These are phyloP conservation scores for Dipodomys ordii DNA, from an alignment of 2,113 vertebrate genomes.

Conservation along the genomic window DNA sequence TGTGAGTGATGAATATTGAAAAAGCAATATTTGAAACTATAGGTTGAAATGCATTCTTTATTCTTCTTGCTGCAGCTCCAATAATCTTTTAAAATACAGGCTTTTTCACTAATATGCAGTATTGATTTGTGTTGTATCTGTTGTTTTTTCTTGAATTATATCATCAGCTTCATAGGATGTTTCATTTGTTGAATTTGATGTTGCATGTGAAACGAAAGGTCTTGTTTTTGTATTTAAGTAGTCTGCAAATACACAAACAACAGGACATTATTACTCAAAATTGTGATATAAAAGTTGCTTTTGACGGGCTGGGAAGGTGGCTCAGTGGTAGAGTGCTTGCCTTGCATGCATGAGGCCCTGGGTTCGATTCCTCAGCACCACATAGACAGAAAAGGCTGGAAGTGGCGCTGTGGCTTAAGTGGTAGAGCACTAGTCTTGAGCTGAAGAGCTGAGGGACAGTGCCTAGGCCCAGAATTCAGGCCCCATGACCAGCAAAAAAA, in stretches of 20 bases:
- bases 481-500: not conserved
- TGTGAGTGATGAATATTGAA: slow-evolving; percentile 20
- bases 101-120: slow-evolving; percentile 45
- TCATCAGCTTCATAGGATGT: slow-evolving; percentile 62
- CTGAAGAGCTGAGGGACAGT: no score
- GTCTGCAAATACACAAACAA: slow-evolving; percentile 68
- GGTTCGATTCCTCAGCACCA: no score
- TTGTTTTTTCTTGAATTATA: slow-evolving; percentile 64
- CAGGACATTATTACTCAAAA: slow-evolving; percentile 34
- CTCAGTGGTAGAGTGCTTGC: no score
- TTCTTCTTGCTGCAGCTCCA: slow-evolving; percentile 56
- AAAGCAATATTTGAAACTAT: slow-evolving; percentile 10
- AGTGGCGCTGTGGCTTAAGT: no score
- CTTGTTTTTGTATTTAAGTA: slow-evolving; percentile 65
- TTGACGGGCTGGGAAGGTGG: not conserved
- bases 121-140: slow-evolving; percentile 56
- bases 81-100: slow-evolving; percentile 36
- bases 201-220: slow-evolving; percentile 40
- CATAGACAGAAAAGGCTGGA: no score
- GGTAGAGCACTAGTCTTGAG: no score
- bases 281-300: slow-evolving; percentile 7
- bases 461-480: no score
- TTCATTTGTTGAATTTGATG: slow-evolving; percentile 72
- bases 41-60: slow-evolving; percentile 62
- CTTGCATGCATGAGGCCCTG: no score